Percentiles rank a stretch among this genome's conserved stretches.
Conservation (phyloP, 1,140 invertebrate genomes). For the Sarcophaga bullata region DNA sequence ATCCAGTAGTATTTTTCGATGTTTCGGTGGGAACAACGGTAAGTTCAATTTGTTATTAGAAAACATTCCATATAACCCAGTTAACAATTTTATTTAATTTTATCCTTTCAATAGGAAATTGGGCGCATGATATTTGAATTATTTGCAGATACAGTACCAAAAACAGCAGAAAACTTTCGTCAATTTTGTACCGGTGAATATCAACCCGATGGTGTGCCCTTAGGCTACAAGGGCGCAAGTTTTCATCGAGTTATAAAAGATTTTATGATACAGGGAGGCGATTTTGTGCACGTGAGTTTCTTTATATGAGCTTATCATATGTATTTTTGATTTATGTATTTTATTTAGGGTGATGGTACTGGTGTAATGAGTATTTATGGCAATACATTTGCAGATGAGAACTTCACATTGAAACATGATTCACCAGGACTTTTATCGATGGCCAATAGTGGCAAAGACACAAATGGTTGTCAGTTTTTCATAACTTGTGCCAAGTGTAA, state of each 20-base stretch:
- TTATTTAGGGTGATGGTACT: slow-evolving; percentile 93
- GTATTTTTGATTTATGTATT: background rate
- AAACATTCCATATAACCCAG: background rate
- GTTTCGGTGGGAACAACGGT: slow-evolving; percentile 91
- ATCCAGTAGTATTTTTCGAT: slow-evolving; percentile 97
- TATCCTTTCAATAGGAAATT: slow-evolving; percentile 72
- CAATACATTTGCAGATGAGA: slow-evolving; percentile 97
- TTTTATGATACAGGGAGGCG: slow-evolving; percentile 99
- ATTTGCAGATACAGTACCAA: slow-evolving; percentile 95
- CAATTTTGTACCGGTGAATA: slow-evolving; percentile 97
- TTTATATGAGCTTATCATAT: background rate
- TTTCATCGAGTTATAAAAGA: slow-evolving; percentile 99
- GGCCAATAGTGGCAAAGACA: slow-evolving; percentile 99
- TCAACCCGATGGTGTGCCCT: slow-evolving; percentile 89
- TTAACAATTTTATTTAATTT: background rate
- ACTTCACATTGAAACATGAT: slow-evolving; percentile 94
- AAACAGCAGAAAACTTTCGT: slow-evolving; percentile 98
- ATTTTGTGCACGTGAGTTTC: slow-evolving; percentile 91
- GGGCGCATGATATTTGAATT: slow-evolving; percentile 97
- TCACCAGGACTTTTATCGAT: slow-evolving; percentile 96
- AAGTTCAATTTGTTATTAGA: slow-evolving; percentile 56
- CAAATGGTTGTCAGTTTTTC: slow-evolving; percentile 99
- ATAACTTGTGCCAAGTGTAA: slow-evolving; percentile 90
- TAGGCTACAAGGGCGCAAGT: slow-evolving; percentile 94
- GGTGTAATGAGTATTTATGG: slow-evolving; percentile 98